These are phyloP conservation scores for Eufriesea mexicana DNA, from an alignment of 1,140 invertebrate genomes.

Conservation along the genomic window DNA sequence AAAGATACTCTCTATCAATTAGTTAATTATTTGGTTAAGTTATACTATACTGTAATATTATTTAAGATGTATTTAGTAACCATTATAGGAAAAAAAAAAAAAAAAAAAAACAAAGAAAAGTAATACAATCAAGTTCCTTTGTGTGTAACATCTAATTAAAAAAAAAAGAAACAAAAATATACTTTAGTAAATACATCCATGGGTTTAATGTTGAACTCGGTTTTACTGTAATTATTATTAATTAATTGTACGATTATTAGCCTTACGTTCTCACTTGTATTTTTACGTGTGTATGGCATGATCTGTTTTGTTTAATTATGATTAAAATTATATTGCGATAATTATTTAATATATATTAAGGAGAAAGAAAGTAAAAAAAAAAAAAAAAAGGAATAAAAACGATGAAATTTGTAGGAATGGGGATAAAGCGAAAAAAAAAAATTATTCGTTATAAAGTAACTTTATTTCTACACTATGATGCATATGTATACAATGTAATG, in stretches of 20 bases:
- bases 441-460: neutral
- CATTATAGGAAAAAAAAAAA: neutral
- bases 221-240: slow-evolving; percentile 30
- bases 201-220: neutral
- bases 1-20: neutral
- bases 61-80: neutral
- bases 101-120: neutral
- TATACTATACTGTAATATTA: neutral
- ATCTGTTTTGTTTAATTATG: neutral
- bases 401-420: neutral
- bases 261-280: neutral
- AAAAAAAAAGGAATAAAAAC: neutral
- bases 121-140: slow-evolving; percentile 5
- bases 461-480: slow-evolving; percentile 4
- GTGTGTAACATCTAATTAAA: neutral
- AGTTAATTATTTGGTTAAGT: neutral
- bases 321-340: neutral
- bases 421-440: neutral
- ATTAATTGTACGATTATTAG: neutral
- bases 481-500: neutral
- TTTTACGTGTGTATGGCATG: neutral
- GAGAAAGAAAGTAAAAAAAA: neutral
- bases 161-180: neutral
- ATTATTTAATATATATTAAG: neutral
- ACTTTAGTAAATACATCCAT: neutral